Percentiles rank a stretch among this genome's conserved stretches.
These are phyloP conservation scores for Orchesella flavescens DNA, from an alignment of 2,888 invertebrate species.

Conservation along the genomic window DNA sequence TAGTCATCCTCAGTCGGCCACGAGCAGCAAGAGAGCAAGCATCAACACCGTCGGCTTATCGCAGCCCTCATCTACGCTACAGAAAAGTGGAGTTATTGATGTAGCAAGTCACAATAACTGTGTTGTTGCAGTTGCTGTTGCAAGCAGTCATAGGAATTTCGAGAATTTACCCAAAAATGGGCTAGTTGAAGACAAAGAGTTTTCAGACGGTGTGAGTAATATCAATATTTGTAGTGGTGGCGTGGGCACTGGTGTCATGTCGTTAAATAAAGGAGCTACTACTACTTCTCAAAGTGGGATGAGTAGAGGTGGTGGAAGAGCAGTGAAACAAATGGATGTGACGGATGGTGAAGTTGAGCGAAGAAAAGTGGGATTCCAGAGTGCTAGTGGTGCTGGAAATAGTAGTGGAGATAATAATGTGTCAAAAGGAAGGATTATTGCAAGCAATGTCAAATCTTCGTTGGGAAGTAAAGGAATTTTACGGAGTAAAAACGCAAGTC, in stretches of 20 bases:
- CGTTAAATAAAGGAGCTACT: slow-evolving; percentile 34
- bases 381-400: slow-evolving; percentile 38
- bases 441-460: slow-evolving; percentile 39
- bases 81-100: slow-evolving; percentile 32
- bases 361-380: slow-evolving; percentile 49
- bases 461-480: slow-evolving; percentile 66
- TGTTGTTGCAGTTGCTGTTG: slow-evolving; percentile 38
- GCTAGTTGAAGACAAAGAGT: slow-evolving; percentile 35
- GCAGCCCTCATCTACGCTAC: slow-evolving; percentile 20
- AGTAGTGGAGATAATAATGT: slow-evolving; percentile 26
- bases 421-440: slow-evolving; percentile 29
- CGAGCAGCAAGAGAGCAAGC: slow-evolving; percentile 58
- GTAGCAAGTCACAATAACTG: slow-evolving; percentile 22
- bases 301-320: slow-evolving; percentile 19
- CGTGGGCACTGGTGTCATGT: slow-evolving; percentile 15
- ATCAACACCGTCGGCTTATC: slow-evolving; percentile 29
- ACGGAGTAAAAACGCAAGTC: slow-evolving; percentile 65
- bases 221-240: slow-evolving; percentile 18
- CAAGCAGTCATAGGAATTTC: slow-evolving; percentile 48
- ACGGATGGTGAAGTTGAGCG: slow-evolving; percentile 41
- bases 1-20: slow-evolving; percentile 62
- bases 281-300: slow-evolving; percentile 17
- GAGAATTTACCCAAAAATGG: slow-evolving; percentile 55
- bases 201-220: slow-evolving; percentile 34
- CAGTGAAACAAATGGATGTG: slow-evolving; percentile 3